Conservation (phyloP, 2,113 vertebrate species). For the Todiramphus chloris region DNA sequence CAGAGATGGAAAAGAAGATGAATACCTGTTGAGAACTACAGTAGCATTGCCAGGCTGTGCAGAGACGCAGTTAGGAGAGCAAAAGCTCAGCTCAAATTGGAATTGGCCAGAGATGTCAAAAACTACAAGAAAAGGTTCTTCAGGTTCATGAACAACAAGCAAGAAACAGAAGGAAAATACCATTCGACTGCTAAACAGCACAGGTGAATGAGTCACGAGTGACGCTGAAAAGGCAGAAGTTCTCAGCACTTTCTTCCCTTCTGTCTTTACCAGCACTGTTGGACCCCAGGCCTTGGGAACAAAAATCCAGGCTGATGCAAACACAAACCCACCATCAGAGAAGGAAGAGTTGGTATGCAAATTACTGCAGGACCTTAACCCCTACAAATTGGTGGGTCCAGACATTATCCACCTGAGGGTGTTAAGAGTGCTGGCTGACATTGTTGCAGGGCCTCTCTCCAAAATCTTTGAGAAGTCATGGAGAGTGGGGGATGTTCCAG, state of each 20-base stretch:
- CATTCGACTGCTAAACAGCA: background rate
- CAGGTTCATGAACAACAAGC: background rate
- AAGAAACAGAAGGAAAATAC: background rate
- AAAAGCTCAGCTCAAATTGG: background rate
- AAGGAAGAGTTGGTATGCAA: background rate
- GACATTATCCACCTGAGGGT: background rate
- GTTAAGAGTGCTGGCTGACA: background rate
- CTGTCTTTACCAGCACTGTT: background rate
- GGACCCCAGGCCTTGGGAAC: background rate
- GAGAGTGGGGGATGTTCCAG: background rate
- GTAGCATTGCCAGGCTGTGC: background rate
- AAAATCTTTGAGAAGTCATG: background rate
- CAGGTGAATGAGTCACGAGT: background rate
- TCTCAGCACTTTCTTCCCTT: background rate
- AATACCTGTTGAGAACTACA: background rate
- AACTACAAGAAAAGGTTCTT: background rate
- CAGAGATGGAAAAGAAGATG: background rate
- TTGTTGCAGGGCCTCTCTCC: background rate
- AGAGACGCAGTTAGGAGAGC: background rate
- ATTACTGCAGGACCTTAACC: background rate
- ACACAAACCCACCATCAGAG: background rate
- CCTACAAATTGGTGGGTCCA: background rate
- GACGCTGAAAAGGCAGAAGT: background rate
- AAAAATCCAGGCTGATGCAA: background rate
- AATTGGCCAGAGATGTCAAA: background rate